Conservation (phyloP, 2,797 vertebrate species). For the Enteromius anoplus region DNA sequence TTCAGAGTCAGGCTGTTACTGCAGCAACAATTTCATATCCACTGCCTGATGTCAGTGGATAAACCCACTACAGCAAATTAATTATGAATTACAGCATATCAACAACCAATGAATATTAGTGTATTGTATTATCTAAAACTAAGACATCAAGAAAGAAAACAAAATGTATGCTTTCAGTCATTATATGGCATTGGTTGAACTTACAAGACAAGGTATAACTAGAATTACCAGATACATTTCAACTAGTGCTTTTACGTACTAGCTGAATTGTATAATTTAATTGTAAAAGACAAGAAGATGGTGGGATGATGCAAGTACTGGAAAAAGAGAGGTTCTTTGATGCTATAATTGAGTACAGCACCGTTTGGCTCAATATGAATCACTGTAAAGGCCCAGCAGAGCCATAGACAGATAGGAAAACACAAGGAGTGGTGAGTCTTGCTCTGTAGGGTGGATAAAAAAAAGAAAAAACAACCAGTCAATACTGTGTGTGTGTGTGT, state of each 20-base stretch:
- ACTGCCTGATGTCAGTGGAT: background rate
- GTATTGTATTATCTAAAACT: background rate
- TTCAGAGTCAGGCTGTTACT: background rate
- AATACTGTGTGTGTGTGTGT: constrained; percentile 30
- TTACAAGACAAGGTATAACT: background rate
- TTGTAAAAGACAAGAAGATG: constrained; percentile 14
- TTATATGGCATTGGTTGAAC: background rate
- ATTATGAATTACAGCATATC: background rate
- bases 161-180: background rate
- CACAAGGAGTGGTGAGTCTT: constrained; percentile 49
- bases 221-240: background rate
- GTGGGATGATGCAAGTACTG: constrained; percentile 16
- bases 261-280: background rate
- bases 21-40: constrained; percentile 1
- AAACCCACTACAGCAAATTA: background rate
- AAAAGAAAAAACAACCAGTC: constrained; percentile 43
- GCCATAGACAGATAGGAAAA: constrained; percentile 51
- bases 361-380: constrained; percentile 41
- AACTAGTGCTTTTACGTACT: background rate
- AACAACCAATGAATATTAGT: background rate
- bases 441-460: constrained; percentile 45
- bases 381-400: constrained; percentile 31
- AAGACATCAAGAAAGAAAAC: background rate
- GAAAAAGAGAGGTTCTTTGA: constrained; percentile 25
- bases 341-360: constrained; percentile 32